phyloP scores from a whole-genome alignment of 2,113 vertebrate genomes.

The Callopanchax toddi region DNA sequence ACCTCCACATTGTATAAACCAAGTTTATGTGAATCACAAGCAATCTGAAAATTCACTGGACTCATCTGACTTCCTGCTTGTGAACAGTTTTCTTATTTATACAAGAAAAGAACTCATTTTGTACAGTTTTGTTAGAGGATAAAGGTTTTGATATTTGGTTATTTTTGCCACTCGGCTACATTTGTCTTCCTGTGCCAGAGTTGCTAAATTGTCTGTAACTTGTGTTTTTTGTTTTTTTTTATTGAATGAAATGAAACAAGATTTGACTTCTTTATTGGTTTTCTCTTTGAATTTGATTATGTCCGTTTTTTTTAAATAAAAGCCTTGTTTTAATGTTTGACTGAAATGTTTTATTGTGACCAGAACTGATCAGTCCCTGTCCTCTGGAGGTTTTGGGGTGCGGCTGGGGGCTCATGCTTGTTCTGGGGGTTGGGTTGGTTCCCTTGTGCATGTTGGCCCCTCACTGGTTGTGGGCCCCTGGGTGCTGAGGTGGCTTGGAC shows the following conservation, averaged over 20 bases:
- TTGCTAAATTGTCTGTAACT: slow-evolving; percentile 76
- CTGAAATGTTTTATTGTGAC: slow-evolving; percentile 9
- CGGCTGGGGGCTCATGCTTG: too few relatives aligned
- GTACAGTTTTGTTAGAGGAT: slow-evolving; percentile 79
- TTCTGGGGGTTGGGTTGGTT: too few relatives aligned
- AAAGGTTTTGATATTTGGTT: slow-evolving; percentile 79
- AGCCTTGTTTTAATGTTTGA: slow-evolving; percentile 62
- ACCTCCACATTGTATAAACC: slow-evolving; percentile 36
- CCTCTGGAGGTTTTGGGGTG: too few relatives aligned
- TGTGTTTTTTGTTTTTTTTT: slow-evolving; percentile 46
- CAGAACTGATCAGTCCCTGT: too few relatives aligned
- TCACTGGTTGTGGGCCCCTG: too few relatives aligned
- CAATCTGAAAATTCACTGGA: slow-evolving; percentile 51
- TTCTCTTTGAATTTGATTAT: slow-evolving; percentile 78
- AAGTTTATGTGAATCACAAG: slow-evolving; percentile 32
- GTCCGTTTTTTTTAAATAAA: slow-evolving; percentile 78
- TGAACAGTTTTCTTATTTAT: slow-evolving; percentile 81
- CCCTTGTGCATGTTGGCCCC: too few relatives aligned
- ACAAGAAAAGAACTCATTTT: slow-evolving; percentile 81
- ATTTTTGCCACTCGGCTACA: slow-evolving; percentile 73
- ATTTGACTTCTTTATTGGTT: slow-evolving; percentile 73
- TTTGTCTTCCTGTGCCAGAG: slow-evolving; percentile 82
- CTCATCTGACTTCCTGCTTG: slow-evolving; percentile 68
- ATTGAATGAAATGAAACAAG: slow-evolving; percentile 68
- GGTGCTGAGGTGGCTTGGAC: too few relatives aligned